Base-by-base conservation (phyloP, 1,140 invertebrate genomes). In the Heterodera carotae region DNA sequence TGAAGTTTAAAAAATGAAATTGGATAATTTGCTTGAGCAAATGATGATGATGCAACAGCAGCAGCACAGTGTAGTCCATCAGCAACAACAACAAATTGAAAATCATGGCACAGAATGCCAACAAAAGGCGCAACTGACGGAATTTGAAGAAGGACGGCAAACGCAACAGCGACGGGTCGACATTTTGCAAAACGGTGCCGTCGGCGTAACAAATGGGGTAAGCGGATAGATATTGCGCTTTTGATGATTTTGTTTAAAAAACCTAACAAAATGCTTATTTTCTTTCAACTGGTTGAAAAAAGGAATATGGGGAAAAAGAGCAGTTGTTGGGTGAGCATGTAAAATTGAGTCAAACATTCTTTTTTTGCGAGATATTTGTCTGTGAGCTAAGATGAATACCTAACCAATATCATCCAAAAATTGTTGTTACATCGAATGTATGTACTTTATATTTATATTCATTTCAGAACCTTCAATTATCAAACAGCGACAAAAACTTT, bases 31-130 rank as follows among this genome's bases (percentile, higher is more conserved):
- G n/a, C 29, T 66, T 8, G 62, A 66, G 22, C 62, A 66, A 34
- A 66, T 66, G 62, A 66, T 66, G 62, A n/a, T 66, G 12, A 66
- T 34, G 62, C 62, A 66, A 27, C 62, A 66, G 29, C 27, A 66
- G 62, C 62, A 66, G n/a, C 62, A 66, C 10, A 7, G 8, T 0
- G 8, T 7, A 18, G 27, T 22, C 29, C 27, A 66, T 31, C 62
- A 66, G 29, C 62, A 31, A 15, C 33, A 66, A 27, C 62, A 34
- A 31, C 62, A 66, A 31, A 12, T 10, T 7, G 62, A 29, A 27
- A 66, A 66, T 31, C n/a, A 34, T 0, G 27, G 12, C 62, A 22
- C 8, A 5, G 62, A 66, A 66, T 15, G 12, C 48, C 48, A 53
- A 22, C 48, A 53, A 53, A 56, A 56, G 15, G 48, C 22, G 18